Percentiles rank a stretch among this genome's conserved stretches.
phyloP scores from a whole-genome alignment of 2,113 vertebrate genomes.

The Proterorhinus semilunaris region DNA sequence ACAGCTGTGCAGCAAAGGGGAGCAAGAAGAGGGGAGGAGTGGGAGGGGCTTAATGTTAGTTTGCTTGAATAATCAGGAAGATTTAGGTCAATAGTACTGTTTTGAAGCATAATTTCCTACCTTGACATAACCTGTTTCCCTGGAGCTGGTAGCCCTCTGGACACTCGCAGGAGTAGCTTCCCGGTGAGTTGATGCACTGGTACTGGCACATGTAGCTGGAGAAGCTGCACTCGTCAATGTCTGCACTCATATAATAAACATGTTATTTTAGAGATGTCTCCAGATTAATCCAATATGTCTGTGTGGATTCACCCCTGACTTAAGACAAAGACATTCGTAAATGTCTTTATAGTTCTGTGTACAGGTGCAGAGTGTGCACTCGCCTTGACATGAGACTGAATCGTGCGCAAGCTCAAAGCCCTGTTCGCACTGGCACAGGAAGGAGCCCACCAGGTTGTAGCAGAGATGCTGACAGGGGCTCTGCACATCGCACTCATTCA shows the following conservation, averaged over 20 bases:
- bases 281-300: not conserved
- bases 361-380: not conserved
- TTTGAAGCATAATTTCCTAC: slow-evolving; percentile 61
- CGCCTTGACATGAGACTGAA: slow-evolving; percentile 91
- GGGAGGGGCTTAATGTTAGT: too few species aligned
- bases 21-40: too few species aligned
- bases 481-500: slow-evolving; percentile 89
- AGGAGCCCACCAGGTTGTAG: slow-evolving; percentile 92
- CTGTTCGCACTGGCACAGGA: slow-evolving; percentile 91
- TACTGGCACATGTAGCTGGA: slow-evolving; percentile 91
- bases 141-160: slow-evolving; percentile 93
- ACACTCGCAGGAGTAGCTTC: slow-evolving; percentile 88
- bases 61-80: too few species aligned
- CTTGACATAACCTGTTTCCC: slow-evolving; percentile 88
- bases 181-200: slow-evolving; percentile 90
- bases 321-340: not conserved
- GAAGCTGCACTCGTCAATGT: slow-evolving; percentile 91
- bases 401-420: slow-evolving; percentile 89
- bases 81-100: not conserved
- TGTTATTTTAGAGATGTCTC: too few species aligned
- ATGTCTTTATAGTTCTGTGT: not conserved
- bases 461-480: slow-evolving; percentile 91
- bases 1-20: too few species aligned
- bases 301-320: not conserved
- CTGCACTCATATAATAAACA: slow-evolving; percentile 60